phyloP scores from a whole-genome alignment of 1,140 invertebrate species.

The Lordiphosa mommai region DNA sequence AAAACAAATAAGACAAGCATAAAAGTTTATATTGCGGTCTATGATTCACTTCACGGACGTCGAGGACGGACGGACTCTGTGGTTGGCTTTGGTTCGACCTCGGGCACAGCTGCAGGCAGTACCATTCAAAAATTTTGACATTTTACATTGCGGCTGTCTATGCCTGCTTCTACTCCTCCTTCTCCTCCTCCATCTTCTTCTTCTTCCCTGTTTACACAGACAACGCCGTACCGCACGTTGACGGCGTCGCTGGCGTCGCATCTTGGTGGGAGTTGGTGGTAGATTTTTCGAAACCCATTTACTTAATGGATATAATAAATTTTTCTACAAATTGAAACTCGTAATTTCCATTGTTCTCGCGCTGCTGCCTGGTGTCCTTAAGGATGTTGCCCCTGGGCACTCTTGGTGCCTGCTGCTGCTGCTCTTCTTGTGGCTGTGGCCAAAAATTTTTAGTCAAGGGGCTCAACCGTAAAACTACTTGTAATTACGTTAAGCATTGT shows the following conservation, averaged over 20 bases:
- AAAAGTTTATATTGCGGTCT: conserved; percentile 77
- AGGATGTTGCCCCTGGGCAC: neutral
- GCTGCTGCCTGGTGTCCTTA: conserved; percentile 23
- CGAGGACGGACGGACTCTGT: conserved; percentile 17
- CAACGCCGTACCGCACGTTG: conserved; percentile 15
- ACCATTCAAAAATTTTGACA: conserved; percentile 74
- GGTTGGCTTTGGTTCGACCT: conserved; percentile 36
- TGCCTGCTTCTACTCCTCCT: conserved; percentile 16
- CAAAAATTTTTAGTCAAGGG: conserved; percentile 30
- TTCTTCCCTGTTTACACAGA: conserved; percentile 52
- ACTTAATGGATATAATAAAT: conserved; percentile 79
- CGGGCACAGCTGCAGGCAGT: conserved; percentile 54
- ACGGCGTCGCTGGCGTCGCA: conserved; percentile 31
- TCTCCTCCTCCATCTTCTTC: conserved; percentile 19
- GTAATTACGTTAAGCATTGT: conserved; percentile 73
- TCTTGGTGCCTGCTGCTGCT: neutral
- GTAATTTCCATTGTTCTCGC: conserved; percentile 78
- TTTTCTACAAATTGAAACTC: conserved; percentile 78
- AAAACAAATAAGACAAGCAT: conserved; percentile 76
- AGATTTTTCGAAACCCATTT: conserved; percentile 76
- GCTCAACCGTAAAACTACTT: conserved; percentile 61
- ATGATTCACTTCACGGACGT: conserved; percentile 53
- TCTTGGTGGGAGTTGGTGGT: conserved; percentile 14
- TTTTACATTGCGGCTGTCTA: conserved; percentile 58
- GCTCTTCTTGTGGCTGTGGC: conserved; percentile 17